Conservation (phyloP, 1,140 invertebrate genomes). For the Nephila pilipes region DNA sequence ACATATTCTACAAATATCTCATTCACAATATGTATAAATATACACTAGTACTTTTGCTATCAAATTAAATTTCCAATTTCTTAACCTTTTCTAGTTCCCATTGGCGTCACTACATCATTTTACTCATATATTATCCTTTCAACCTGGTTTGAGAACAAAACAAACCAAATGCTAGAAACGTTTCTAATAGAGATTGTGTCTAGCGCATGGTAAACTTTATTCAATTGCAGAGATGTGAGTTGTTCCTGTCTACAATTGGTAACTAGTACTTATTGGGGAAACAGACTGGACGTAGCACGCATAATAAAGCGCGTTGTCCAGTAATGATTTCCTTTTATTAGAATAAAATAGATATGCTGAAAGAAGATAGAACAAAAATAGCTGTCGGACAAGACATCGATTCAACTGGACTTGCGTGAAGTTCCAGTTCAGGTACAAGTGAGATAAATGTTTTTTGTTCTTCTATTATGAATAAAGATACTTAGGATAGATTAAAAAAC, state of each 20-base stretch:
- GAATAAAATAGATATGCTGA: conserved; percentile 48
- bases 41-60: too few relatives aligned
- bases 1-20: too few relatives aligned
- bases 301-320: conserved; percentile 10
- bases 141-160: not conserved
- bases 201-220: not conserved
- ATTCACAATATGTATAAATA: too few relatives aligned
- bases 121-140: too few relatives aligned
- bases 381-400: conserved; percentile 57
- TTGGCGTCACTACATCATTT: too few relatives aligned
- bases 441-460: conserved; percentile 13
- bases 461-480: not conserved
- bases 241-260: not conserved
- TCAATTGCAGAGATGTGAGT: not conserved
- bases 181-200: not conserved
- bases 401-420: not conserved
- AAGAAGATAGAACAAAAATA: not conserved
- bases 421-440: not conserved
- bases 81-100: too few relatives aligned
- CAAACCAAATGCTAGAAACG: not conserved
- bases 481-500: too few relatives aligned
- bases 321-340: conserved; percentile 51
- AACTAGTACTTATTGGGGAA: not conserved
- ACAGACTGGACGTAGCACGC: not conserved
- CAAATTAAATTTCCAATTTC: too few relatives aligned